Conservation (phyloP, 2,113 vertebrate genomes). For the Microtus richardsoni region DNA sequence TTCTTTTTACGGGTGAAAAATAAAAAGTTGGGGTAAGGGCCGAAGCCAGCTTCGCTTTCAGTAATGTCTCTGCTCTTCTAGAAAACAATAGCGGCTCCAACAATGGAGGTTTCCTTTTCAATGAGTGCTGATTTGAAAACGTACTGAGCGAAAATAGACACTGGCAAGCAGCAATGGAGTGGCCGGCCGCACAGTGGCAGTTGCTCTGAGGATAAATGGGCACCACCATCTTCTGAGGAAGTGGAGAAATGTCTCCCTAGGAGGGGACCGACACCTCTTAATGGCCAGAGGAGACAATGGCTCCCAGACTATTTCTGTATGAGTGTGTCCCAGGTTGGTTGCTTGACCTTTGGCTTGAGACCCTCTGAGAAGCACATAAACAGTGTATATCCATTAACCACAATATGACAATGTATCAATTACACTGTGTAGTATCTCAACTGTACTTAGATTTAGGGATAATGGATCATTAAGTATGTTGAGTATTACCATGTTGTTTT, state of each 20-base stretch:
- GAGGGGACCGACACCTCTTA: background rate
- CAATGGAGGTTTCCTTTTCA: slow-evolving; percentile 67
- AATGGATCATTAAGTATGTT: background rate
- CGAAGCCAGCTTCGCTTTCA: background rate
- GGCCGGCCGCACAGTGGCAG: background rate
- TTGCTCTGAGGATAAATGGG: background rate
- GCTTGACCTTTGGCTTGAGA: background rate
- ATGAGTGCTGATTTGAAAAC: slow-evolving; percentile 50
- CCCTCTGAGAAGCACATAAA: background rate
- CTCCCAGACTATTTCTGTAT: background rate
- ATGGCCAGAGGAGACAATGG: background rate
- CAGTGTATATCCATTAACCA: background rate
- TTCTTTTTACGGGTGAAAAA: slow-evolving; percentile 71
- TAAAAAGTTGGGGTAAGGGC: slow-evolving; percentile 43
- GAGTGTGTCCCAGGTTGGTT: background rate
- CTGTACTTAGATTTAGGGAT: background rate
- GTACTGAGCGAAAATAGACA: slow-evolving; percentile 57
- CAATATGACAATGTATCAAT: background rate
- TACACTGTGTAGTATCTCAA: background rate
- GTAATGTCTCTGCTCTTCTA: slow-evolving; percentile 51
- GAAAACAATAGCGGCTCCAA: slow-evolving; percentile 57
- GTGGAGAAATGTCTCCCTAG: background rate
- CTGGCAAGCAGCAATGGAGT: slow-evolving; percentile 29
- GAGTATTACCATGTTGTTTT: background rate
- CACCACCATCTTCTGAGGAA: background rate